Evolutionary conservation across 1,140 invertebrate genomes (phyloP).

Genomic region (Bicyclus anynana): DNA sequence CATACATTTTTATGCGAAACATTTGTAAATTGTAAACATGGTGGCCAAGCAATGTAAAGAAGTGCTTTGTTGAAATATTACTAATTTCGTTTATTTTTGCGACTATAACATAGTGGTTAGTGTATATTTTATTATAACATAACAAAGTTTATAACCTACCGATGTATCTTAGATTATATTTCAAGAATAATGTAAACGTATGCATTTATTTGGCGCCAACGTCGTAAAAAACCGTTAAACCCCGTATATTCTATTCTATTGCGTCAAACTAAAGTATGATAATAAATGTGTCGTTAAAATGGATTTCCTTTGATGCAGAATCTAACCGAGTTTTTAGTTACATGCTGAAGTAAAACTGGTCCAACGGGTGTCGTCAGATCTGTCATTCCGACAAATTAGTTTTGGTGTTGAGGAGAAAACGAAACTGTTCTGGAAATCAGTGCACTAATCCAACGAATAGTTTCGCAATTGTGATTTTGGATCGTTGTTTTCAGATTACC

Average conservation of each 20-base stretch:
- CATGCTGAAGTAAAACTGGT: conserved; percentile 64
- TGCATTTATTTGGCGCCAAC: conserved; percentile 74
- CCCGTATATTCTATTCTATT: conserved; percentile 30
- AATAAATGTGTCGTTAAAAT: conserved; percentile 17
- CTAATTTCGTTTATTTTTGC: conserved; percentile 15
- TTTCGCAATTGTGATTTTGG: conserved; percentile 7
- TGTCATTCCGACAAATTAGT: conserved; percentile 64
- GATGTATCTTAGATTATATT: conserved; percentile 33
- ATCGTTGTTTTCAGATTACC: conserved; percentile 45
- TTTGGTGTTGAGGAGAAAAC: conserved; percentile 42
- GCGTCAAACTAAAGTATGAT: conserved; percentile 22
- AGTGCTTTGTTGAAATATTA: conserved; percentile 25
- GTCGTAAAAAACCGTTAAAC: conserved; percentile 68
- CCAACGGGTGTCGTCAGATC: conserved; percentile 68
- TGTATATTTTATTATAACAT: conserved; percentile 17
- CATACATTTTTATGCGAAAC: conserved; percentile 64
- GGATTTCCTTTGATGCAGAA: conserved; percentile 23
- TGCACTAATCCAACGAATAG: conserved; percentile 3
- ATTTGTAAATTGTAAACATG: conserved; percentile 77
- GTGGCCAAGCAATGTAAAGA: conserved; percentile 56
- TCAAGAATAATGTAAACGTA: conserved; percentile 62
- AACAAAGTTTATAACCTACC: conserved; percentile 23
- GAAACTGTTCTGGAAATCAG: conserved; percentile 9
- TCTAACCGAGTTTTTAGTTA: conserved; percentile 37
- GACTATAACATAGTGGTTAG: conserved; percentile 40